These are phyloP conservation scores for Gobio occitaniae DNA, from an alignment of 2,797 vertebrate species.

Conservation along the genomic window DNA sequence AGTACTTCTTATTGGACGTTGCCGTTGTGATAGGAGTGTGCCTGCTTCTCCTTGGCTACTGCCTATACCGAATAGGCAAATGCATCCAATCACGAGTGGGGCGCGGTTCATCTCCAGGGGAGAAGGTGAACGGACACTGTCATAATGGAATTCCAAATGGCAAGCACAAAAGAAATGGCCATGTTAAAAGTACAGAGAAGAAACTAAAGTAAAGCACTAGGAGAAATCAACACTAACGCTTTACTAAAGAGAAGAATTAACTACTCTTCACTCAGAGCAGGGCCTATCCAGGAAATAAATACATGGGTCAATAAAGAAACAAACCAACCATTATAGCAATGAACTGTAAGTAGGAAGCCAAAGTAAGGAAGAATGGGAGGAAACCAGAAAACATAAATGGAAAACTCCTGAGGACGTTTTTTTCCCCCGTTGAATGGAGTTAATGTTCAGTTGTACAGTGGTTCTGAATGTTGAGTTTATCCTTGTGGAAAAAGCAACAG, in stretches of 20 bases:
- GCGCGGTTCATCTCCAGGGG: constrained; percentile 68
- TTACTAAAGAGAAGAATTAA: constrained; percentile 57
- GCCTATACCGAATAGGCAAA: constrained; percentile 77
- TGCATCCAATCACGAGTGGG: constrained; percentile 77
- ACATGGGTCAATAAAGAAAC: constrained; percentile 44
- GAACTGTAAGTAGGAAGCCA: constrained; percentile 46
- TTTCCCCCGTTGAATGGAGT: constrained; percentile 42
- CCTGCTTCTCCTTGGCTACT: constrained; percentile 75
- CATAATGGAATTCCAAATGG: constrained; percentile 92
- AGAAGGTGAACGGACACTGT: constrained; percentile 90
- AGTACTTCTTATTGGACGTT: constrained; percentile 96
- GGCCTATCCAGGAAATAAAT: constrained; percentile 53
- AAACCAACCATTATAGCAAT: constrained; percentile 43
- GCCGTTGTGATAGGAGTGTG: constrained; percentile 76
- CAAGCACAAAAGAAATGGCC: constrained; percentile 92
- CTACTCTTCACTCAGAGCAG: constrained; percentile 47
- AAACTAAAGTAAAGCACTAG: constrained; percentile 88
- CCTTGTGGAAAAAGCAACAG: constrained; percentile 24
- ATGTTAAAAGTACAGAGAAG: constrained; percentile 91
- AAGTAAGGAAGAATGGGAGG: constrained; percentile 39
- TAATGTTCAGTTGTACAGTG: constrained; percentile 31
- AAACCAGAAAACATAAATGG: constrained; percentile 19
- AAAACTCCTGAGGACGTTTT: constrained; percentile 26
- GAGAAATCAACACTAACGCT: constrained; percentile 54
- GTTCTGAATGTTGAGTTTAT: constrained; percentile 48